Evolutionary conservation across 2,797 vertebrate genomes (phyloP), one percentile per base, ranked within the genome.

Genomic region (Anguilla anguilla): DNA sequence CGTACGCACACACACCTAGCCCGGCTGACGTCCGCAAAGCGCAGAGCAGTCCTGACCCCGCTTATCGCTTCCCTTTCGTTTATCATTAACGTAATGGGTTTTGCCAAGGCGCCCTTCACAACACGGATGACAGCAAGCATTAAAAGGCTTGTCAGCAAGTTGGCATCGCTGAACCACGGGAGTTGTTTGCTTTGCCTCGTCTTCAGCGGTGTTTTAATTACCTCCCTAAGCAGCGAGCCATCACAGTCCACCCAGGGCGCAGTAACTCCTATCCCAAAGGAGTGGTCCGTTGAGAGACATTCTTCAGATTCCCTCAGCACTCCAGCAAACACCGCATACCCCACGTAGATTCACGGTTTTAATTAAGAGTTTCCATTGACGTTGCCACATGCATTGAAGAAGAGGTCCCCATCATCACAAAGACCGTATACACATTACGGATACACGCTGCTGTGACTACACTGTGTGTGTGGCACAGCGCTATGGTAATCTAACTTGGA

Each of bases 1-100:
- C 81, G 86, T 88, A 64, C 85, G 88, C 90, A 90, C 84, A 49
- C 67, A 88, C 28, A 59, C 51, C 22, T 28, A 2, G 4, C 25
- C 22, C 35, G 55, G 15, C 74, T 64, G 39, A 22, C 59, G 39
- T 79, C 13, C 6, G 15, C 74, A 79, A 17, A 77, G 15, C 72
- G 17, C 17, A 35, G 31, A 43, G 39, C 35, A 19, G 22, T 1
- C 2, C 35, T 22, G 74, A 15, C 28, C 28, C 10, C 5, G 74
- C 74, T 25, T 17, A 22, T 43, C 15, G 19, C 43, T 49, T 49
- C 77, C 77, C 49, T 5, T n/a, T 77, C 77, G 51, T 19, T 81
- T 51, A 31, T 22, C 28, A 49, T 81, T 81, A 85, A 61, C 57
- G 15, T 46, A 61, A 46, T 3, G 39, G 15, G 22, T 28, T 39